Percentiles rank a stretch among this genome's conserved stretches.
Evolutionary conservation across 1,140 invertebrate genomes (phyloP).

Genomic region (Tetraneura akinire): DNA sequence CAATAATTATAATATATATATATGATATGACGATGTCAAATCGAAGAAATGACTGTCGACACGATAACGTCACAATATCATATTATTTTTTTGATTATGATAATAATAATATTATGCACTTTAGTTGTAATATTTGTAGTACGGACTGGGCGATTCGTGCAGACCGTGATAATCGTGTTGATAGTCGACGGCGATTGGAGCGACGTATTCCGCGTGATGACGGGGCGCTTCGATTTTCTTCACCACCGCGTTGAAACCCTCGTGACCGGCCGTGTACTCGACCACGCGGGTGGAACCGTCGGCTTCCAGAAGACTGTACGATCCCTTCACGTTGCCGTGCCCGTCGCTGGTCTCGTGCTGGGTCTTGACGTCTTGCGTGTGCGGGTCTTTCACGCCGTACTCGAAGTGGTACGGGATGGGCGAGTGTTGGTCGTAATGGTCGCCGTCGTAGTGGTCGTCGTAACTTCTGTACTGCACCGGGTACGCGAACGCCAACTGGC

Average conservation of each 20-base stretch:
- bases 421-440: slow-evolving; percentile 49
- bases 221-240: slow-evolving; percentile 35
- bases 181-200: slow-evolving; percentile 54
- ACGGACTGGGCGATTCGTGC: not conserved
- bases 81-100: too few species aligned
- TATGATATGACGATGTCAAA: too few species aligned
- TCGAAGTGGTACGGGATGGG: slow-evolving; percentile 62
- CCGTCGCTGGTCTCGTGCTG: slow-evolving; percentile 61
- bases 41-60: too few species aligned
- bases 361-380: slow-evolving; percentile 62
- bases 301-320: slow-evolving; percentile 59
- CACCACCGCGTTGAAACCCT: slow-evolving; percentile 55
- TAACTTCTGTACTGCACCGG: not conserved
- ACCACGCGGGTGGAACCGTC: slow-evolving; percentile 62
- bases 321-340: slow-evolving; percentile 61
- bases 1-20: too few species aligned
- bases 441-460: not conserved
- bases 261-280: slow-evolving; percentile 61
- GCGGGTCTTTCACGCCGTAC: slow-evolving; percentile 63
- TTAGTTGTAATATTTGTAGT: not conserved
- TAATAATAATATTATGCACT: too few species aligned
- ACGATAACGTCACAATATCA: too few species aligned
- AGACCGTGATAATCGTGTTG: not conserved
- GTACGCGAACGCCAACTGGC: not conserved
- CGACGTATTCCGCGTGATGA: not conserved